Evolutionary conservation across 2,113 vertebrate genomes (phyloP), one percentile per base, ranked within the genome.

Genomic region (Nothoprocta perdicaria): DNA sequence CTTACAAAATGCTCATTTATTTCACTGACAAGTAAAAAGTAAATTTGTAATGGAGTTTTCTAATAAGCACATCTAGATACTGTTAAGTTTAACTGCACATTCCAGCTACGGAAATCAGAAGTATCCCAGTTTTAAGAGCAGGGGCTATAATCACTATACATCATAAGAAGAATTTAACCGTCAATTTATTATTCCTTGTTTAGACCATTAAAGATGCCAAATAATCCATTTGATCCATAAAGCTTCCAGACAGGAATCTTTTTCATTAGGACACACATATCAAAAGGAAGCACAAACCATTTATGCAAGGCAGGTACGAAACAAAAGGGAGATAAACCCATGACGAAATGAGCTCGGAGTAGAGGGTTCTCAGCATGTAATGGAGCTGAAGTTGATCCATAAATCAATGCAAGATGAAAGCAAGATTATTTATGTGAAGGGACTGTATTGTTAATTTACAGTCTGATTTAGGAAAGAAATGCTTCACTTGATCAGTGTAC

Each of bases 401-500:
- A 97, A 97, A 97, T 97, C 97, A 97, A 97, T 96, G 96, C 43
- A 91, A 89, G 95, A 97, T 97, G 96, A 97, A 97, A 97, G 97
- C 89, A 95, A 95, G 90, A 92, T 94, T 93, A 95, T 91, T 94
- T 95, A 95, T 90, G 89, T 90, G 96, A 96, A 95, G 61, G 50
- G 65, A 24, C 5, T 94, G 89, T 91, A 95, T 92, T 95, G 96
- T 95, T 97, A 97, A 97, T 92, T 91, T 84, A 93, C 80, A 93
- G 71, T 93, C 90, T 92, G 93, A 96, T 93, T 92, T 83, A 66
- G 40, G 93, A 94, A 95, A 94, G 41, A 84, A 95, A 94, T 0
- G 2, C 53, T 92, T 81, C 91, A 93, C 48, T 88, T 91, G 52
- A 89, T 85, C 81, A 91, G 94, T 60, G 38, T 80, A 46, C 53